Evolutionary conservation across 2,113 vertebrate species (phyloP).

Genomic region (Hoplias malabaricus): DNA sequence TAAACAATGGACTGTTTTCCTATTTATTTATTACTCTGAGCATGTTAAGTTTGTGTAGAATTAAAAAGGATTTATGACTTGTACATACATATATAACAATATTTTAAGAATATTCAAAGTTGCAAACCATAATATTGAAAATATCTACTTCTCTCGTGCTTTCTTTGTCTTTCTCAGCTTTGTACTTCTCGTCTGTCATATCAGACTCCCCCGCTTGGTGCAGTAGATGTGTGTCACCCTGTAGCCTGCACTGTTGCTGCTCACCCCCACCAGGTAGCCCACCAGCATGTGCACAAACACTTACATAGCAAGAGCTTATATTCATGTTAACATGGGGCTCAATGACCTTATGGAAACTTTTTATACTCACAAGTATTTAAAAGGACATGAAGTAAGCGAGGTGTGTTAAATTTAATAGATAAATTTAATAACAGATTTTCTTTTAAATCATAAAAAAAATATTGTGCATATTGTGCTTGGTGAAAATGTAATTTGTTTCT

Average conservation of each 20-base stretch:
- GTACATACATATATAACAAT: not conserved
- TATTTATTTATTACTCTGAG: not conserved
- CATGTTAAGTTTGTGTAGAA: not conserved
- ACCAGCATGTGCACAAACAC: not conserved
- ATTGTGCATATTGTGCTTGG: no score
- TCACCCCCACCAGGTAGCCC: constrained; percentile 87
- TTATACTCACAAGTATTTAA: no score
- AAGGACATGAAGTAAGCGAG: no score
- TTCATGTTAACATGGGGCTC: no score
- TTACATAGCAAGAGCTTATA: no score
- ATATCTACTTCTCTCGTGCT: constrained; percentile 30
- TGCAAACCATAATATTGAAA: not conserved
- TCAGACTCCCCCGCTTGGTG: constrained; percentile 84
- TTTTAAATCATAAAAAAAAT: no score
- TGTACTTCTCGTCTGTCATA: constrained; percentile 90
- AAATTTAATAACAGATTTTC: no score
- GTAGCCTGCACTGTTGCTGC: constrained; percentile 77
- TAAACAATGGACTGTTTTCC: no score
- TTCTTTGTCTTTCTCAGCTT: constrained; percentile 80
- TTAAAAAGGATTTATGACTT: not conserved
- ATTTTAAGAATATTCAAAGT: not conserved
- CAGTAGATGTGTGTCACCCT: constrained; percentile 84
- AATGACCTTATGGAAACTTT: no score
- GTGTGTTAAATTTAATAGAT: no score
- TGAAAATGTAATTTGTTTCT: no score